phyloP scores from a whole-genome alignment of 2,888 invertebrate genomes.

The Sylvicola cinctus region DNA sequence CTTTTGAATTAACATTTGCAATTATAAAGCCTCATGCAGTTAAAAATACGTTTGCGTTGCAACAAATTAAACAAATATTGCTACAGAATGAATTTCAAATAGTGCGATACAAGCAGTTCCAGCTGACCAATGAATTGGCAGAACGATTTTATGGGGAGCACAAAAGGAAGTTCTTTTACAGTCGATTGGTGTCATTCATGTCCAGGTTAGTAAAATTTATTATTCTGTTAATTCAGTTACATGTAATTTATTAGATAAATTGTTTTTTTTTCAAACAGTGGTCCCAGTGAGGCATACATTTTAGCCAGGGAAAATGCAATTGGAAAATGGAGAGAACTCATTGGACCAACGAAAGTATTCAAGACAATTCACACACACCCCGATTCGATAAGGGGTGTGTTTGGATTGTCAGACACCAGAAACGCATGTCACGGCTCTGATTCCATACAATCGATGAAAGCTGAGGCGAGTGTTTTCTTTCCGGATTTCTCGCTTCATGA shows the following conservation, averaged over 20 bases:
- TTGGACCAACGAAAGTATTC: constrained; percentile 82
- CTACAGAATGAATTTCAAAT: constrained; percentile 47
- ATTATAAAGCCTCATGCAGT: constrained; percentile 73
- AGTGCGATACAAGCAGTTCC: constrained; percentile 41
- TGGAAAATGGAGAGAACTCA: constrained; percentile 53
- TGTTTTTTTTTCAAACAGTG: constrained; percentile 36
- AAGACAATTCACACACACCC: constrained; percentile 62
- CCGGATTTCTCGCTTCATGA: constrained; percentile 40
- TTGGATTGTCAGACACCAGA: constrained; percentile 82
- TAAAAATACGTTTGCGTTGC: constrained; percentile 49
- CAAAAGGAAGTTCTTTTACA: constrained; percentile 60
- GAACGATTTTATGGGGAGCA: constrained; percentile 68
- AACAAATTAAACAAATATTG: constrained; percentile 46
- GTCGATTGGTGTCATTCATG: constrained; percentile 65
- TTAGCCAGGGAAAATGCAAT: constrained; percentile 60
- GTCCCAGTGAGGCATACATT: constrained; percentile 61
- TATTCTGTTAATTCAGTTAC: constrained; percentile 1
- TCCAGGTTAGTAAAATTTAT: constrained; percentile 32
- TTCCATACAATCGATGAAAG: constrained; percentile 41
- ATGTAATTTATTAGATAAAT: constrained; percentile 3
- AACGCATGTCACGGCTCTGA: constrained; percentile 92
- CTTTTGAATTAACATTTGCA: constrained; percentile 52
- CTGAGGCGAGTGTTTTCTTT: constrained; percentile 69
- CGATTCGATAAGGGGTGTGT: constrained; percentile 55
- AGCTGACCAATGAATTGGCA: constrained; percentile 39